Conservation (phyloP, 2,797 vertebrate species). For the Crocodylus rhombifer region DNA sequence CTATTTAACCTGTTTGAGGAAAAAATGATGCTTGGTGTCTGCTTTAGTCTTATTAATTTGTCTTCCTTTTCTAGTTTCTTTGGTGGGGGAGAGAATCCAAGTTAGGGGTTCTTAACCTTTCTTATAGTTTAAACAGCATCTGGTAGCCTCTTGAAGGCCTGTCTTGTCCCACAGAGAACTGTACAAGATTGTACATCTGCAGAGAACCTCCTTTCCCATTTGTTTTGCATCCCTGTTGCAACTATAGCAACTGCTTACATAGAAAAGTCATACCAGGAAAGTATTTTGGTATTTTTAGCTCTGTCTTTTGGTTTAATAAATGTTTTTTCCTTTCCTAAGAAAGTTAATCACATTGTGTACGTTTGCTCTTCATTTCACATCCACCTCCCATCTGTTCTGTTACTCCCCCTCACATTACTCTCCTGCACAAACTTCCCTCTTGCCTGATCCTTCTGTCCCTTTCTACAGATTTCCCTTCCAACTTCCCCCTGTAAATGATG, state of each 20-base stretch:
- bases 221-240: neutral
- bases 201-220: neutral
- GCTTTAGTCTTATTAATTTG: neutral
- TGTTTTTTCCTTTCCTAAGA: conserved; percentile 45
- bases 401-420: neutral
- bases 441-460: neutral
- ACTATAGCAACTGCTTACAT: neutral
- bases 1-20: neutral
- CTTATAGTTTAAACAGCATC: neutral
- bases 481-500: neutral
- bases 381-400: neutral
- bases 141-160: neutral
- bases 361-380: conserved; percentile 16
- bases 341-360: conserved; percentile 43
- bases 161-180: neutral
- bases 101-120: neutral
- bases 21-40: neutral
- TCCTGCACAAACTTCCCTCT: neutral
- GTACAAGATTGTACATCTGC: neutral
- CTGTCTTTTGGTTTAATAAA: conserved; percentile 15
- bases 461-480: neutral
- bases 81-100: neutral
- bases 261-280: conserved; percentile 23
- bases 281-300: conserved; percentile 54
- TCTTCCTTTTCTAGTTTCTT: neutral